These are phyloP conservation scores for Plutomurus gul DNA, from an alignment of 1,140 invertebrate genomes.

Conservation along the genomic window DNA sequence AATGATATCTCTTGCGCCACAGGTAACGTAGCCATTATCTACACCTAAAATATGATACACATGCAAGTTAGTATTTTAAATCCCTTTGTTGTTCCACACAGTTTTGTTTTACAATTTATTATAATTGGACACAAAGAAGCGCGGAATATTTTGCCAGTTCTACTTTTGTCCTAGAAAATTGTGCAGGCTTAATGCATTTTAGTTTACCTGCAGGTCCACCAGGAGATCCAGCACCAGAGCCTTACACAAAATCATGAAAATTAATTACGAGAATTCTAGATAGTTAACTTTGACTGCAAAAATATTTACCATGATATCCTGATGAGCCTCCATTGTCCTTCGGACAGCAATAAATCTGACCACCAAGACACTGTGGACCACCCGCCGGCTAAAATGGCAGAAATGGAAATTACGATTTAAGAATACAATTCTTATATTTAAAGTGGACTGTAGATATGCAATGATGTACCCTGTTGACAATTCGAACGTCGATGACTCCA, in stretches of 20 bases:
- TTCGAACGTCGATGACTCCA: slow-evolving; percentile 55
- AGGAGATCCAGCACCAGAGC: slow-evolving; percentile 3
- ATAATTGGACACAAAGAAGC: too few species aligned
- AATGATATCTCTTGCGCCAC: slow-evolving; percentile 45
- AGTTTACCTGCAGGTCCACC: background rate
- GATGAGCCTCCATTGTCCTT: background rate
- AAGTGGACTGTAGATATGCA: too few species aligned
- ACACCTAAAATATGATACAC: too few species aligned
- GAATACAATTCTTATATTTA: too few species aligned
- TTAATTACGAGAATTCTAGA: background rate
- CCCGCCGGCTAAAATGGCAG: too few species aligned
- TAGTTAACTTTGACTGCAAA: background rate
- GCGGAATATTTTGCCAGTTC: too few species aligned
- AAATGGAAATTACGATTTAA: background rate
- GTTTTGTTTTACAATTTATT: too few species aligned
- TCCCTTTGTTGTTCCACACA: too few species aligned
- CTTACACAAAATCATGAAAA: background rate
- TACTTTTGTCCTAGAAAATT: too few species aligned
- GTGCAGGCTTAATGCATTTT: too few species aligned
- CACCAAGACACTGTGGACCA: slow-evolving; percentile 8
- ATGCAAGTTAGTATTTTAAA: too few species aligned
- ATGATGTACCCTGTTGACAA: slow-evolving; percentile 55
- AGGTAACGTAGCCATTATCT: slow-evolving; percentile 11
- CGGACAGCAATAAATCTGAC: slow-evolving; percentile 25
- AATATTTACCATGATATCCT: background rate